Evolutionary conservation across 2,113 vertebrate species (phyloP).

Genomic region (Brienomyrus longianalis): DNA sequence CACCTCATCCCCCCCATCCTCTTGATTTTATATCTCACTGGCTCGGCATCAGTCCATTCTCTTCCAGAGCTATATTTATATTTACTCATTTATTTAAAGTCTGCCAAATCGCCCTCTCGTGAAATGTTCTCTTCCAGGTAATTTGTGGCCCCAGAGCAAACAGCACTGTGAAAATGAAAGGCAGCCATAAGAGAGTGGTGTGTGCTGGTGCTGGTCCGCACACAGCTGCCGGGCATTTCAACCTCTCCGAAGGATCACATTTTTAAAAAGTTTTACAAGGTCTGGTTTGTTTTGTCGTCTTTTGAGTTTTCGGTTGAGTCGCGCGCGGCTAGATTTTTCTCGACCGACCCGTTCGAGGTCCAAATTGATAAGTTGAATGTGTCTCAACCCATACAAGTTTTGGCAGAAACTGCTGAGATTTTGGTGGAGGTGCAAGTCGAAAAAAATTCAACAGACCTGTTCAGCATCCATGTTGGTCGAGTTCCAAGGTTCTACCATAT

Average conservation of each 20-base stretch:
- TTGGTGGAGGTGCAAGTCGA: too few relatives aligned
- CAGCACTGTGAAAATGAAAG: not conserved
- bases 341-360: too few relatives aligned
- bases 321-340: too few relatives aligned
- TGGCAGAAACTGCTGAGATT: too few relatives aligned
- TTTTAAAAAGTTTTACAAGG: not conserved
- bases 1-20: not conserved
- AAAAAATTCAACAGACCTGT: too few relatives aligned
- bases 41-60: not conserved
- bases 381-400: too few relatives aligned
- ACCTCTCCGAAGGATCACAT: not conserved
- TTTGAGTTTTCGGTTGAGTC: too few relatives aligned
- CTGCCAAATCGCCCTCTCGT: not conserved
- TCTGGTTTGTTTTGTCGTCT: too few relatives aligned
- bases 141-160: not conserved
- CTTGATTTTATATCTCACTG: not conserved
- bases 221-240: not conserved
- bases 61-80: not conserved
- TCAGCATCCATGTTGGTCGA: too few relatives aligned
- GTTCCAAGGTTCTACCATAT: too few relatives aligned
- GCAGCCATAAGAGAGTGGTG: not conserved
- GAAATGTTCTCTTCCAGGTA: not conserved
- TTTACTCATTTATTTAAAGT: slow-evolving; percentile 15
- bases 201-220: not conserved
- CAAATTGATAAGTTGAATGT: too few relatives aligned